Conservation (phyloP, 2,888 invertebrate species). For the Phaedon cochleariae region DNA sequence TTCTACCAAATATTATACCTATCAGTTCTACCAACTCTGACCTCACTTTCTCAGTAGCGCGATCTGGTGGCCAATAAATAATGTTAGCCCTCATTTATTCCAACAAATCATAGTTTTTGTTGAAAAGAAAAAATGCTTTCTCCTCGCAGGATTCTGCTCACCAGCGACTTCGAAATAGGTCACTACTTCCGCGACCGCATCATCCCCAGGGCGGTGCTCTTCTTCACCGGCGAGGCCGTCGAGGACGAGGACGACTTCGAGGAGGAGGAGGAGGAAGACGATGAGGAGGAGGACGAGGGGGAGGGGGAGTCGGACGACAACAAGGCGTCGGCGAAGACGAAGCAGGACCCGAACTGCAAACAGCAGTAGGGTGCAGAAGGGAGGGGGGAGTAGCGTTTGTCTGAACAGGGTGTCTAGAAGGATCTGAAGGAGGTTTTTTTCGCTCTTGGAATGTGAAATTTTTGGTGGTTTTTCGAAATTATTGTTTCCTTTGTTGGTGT, state of each 20-base stretch:
- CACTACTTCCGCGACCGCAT: conserved; percentile 97
- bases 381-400: neutral
- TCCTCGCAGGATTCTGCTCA: conserved; percentile 74
- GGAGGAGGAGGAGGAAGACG: conserved; percentile 84
- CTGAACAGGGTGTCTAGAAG: neutral
- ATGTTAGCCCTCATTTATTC: no score
- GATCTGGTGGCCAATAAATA: no score
- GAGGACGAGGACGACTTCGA: conserved; percentile 81
- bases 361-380: conserved; percentile 55
- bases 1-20: no score
- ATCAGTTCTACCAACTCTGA: no score
- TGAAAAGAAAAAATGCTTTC: neutral
- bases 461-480: no score
- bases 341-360: conserved; percentile 59
- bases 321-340: conserved; percentile 44
- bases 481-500: no score
- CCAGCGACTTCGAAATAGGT: conserved; percentile 97
- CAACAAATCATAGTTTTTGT: no score
- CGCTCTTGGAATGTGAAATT: neutral
- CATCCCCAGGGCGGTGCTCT: conserved; percentile 95
- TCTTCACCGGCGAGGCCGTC: conserved; percentile 90
- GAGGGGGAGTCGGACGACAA: conserved; percentile 68
- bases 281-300: conserved; percentile 78
- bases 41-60: no score
- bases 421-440: neutral